Conservation (phyloP, 1,140 invertebrate species). For the Oppia nitens region DNA sequence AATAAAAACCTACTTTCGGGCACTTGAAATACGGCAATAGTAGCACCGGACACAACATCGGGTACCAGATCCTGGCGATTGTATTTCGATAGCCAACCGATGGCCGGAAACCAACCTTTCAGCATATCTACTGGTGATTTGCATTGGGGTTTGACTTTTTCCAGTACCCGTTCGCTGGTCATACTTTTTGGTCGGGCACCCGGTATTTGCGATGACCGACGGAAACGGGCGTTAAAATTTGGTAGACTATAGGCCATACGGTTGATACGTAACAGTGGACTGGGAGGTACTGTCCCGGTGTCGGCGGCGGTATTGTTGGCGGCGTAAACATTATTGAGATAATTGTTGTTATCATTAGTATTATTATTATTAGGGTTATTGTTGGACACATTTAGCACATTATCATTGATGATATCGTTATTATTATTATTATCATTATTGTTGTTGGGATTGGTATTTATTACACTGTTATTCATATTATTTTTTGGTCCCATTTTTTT, state of each 20-base stretch:
- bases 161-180: background rate
- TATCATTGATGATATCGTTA: no score
- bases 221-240: conserved; percentile 5
- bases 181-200: background rate
- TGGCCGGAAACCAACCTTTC: conserved; percentile 19
- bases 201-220: background rate
- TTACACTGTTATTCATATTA: no score
- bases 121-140: background rate
- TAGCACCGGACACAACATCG: conserved; percentile 41
- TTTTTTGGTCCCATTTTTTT: no score
- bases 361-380: background rate
- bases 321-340: background rate
- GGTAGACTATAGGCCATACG: conserved; percentile 7
- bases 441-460: no score
- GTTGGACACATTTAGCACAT: no score
- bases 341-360: background rate
- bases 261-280: conserved; percentile 2
- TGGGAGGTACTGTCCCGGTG: background rate
- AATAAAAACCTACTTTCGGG: conserved; percentile 42
- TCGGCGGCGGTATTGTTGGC: no score
- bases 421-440: no score
- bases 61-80: conserved; percentile 18
- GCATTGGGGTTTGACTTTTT: background rate
- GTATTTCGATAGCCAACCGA: conserved; percentile 25
- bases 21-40: conserved; percentile 77